Conservation (phyloP, 1,140 invertebrate genomes). For the Dinoponera quadriceps region DNA sequence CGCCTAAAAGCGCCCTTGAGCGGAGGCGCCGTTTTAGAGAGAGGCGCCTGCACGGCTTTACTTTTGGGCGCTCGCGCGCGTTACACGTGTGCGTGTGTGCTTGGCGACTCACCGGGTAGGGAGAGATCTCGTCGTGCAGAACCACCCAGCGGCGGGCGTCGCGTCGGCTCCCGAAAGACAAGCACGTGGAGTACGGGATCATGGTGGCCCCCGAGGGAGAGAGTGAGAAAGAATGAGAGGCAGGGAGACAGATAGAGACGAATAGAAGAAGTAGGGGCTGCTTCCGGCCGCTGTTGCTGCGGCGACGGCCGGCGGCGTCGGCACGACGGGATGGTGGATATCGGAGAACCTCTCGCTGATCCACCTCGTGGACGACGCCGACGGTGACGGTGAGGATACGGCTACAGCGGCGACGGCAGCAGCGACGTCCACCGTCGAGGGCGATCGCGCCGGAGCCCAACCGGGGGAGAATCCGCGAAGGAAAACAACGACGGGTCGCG, state of each 20-base stretch:
- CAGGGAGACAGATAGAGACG: neutral
- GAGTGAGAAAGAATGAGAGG: neutral
- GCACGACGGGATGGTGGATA: conserved; percentile 46
- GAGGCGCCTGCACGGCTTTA: neutral
- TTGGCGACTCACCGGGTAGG: conserved; percentile 70
- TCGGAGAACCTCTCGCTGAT: conserved; percentile 38
- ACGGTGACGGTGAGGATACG: neutral
- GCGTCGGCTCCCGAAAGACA: conserved; percentile 70
- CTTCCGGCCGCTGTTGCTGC: conserved; percentile 13
- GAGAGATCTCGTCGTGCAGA: conserved; percentile 65
- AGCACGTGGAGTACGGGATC: conserved; percentile 78
- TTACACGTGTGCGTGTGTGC: conserved; percentile 60
- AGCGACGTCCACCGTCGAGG: conserved; percentile 23
- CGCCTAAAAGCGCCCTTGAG: too few relatives aligned
- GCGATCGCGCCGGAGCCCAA: conserved; percentile 13
- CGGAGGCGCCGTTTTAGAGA: too few relatives aligned
- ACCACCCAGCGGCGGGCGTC: conserved; percentile 72
- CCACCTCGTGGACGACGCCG: conserved; percentile 21
- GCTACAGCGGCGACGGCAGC: conserved; percentile 2
- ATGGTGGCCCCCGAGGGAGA: conserved; percentile 54
- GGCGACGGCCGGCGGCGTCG: conserved; percentile 9
- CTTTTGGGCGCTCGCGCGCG: conserved; percentile 58
- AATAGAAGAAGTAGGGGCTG: neutral
- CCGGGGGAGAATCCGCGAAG: conserved; percentile 45
- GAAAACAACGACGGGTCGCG: conserved; percentile 62